These are phyloP conservation scores for Mya arenaria DNA, from an alignment of 1,140 invertebrate species.

Conservation along the genomic window DNA sequence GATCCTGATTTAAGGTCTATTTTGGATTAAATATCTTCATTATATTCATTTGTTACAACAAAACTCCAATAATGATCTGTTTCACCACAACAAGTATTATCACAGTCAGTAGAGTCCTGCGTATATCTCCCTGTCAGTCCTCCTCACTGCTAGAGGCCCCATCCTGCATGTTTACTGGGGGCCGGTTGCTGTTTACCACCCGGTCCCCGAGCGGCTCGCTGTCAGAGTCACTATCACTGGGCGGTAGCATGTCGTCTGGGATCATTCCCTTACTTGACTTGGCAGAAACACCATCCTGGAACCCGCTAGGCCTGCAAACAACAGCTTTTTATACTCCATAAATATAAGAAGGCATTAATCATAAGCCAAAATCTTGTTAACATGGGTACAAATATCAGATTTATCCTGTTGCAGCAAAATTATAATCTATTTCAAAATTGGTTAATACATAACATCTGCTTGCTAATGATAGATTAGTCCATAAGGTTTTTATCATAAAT, in stretches of 20 bases:
- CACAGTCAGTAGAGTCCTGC: too few species aligned
- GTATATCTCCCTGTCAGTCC: too few species aligned
- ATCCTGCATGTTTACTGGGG: slow-evolving; percentile 60
- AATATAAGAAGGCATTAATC: too few species aligned
- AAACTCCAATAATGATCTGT: not conserved
- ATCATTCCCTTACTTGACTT: slow-evolving; percentile 59
- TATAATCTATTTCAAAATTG: too few species aligned
- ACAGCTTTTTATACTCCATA: too few species aligned
- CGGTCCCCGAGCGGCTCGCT: slow-evolving; percentile 56
- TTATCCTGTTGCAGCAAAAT: not conserved
- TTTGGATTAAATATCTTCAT: too few species aligned
- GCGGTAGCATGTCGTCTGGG: slow-evolving; percentile 73
- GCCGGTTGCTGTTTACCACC: slow-evolving; percentile 69
- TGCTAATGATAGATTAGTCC: too few species aligned
- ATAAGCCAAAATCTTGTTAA: too few species aligned
- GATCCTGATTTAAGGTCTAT: not conserved
- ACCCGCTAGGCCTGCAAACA: slow-evolving; percentile 65
- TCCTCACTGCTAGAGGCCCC: slow-evolving; percentile 46
- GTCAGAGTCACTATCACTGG: slow-evolving; percentile 67
- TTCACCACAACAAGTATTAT: too few species aligned
- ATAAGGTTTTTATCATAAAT: too few species aligned
- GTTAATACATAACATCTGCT: too few species aligned
- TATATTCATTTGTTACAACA: not conserved
- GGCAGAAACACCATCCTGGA: slow-evolving; percentile 50
- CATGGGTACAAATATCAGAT: not conserved